phyloP scores from a whole-genome alignment of 2,113 vertebrate species.

The Calyptomena viridis region DNA sequence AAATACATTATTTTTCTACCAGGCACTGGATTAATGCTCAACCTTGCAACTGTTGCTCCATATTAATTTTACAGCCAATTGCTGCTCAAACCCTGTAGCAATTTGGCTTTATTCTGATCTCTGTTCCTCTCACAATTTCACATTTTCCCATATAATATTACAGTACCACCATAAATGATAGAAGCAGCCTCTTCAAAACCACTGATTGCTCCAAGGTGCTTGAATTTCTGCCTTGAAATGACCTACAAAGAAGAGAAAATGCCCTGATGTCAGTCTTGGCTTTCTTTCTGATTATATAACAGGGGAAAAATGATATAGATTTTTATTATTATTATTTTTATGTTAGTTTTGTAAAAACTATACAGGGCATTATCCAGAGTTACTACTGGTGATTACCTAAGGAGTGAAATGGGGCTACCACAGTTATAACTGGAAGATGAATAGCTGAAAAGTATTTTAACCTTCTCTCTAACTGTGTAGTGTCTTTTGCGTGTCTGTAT shows the following conservation, averaged over 20 bases:
- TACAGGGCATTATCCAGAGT: neutral
- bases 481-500: neutral
- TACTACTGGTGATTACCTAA: neutral
- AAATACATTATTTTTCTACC: conserved; percentile 19
- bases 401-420: neutral
- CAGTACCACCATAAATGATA: conserved; percentile 39
- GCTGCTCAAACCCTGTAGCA: conserved; percentile 35
- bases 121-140: conserved; percentile 19
- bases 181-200: conserved; percentile 53
- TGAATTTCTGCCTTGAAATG: conserved; percentile 44
- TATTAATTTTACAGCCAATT: conserved; percentile 53
- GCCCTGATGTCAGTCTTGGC: conserved; percentile 40
- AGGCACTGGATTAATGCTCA: conserved; percentile 35
- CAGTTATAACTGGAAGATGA: neutral
- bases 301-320: neutral
- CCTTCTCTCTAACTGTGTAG: neutral
- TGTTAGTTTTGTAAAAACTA: neutral
- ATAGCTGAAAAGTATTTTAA: neutral
- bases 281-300: conserved; percentile 32
- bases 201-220: conserved; percentile 40
- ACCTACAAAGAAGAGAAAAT: neutral
- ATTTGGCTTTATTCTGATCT: conserved; percentile 48
- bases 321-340: neutral
- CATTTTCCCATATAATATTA: conserved; percentile 55
- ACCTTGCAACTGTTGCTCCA: neutral